Evolutionary conservation across 2,113 vertebrate genomes (phyloP).

Genomic region (Triplophysa siluroides): DNA sequence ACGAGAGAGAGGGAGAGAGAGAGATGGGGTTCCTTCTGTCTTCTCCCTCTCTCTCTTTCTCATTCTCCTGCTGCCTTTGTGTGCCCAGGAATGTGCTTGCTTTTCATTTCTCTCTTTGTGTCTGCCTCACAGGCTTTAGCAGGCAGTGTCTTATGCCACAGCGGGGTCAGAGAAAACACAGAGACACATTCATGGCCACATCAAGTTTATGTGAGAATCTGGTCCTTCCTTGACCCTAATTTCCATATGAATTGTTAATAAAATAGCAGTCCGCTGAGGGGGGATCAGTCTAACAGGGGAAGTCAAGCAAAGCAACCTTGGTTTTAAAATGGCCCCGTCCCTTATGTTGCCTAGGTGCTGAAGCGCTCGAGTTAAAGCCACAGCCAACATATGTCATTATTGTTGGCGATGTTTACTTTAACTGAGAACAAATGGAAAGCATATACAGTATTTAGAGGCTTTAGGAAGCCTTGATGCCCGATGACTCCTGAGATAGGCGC

Average conservation of each 20-base stretch:
- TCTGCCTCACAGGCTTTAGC: constrained; percentile 79
- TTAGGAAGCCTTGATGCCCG: too few relatives aligned
- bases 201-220: constrained; percentile 91
- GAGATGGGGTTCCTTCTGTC: constrained; percentile 52
- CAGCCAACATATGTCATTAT: constrained; percentile 9
- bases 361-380: neutral
- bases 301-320: constrained; percentile 84
- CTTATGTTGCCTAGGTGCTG: constrained; percentile 2
- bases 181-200: constrained; percentile 85
- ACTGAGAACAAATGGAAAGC: neutral
- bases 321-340: constrained; percentile 24
- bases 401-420: constrained; percentile 5
- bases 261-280: constrained; percentile 84
- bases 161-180: constrained; percentile 85
- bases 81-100: constrained; percentile 82
- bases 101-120: constrained; percentile 77
- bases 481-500: too few relatives aligned
- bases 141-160: constrained; percentile 86
- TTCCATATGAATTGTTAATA: constrained; percentile 92
- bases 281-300: constrained; percentile 80
- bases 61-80: constrained; percentile 49
- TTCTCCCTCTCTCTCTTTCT: constrained; percentile 15
- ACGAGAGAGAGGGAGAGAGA: constrained; percentile 61
- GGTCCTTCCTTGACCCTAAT: constrained; percentile 83
- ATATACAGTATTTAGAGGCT: neutral